These are phyloP conservation scores for Atherinosoma microstoma DNA, from an alignment of 2,797 vertebrate species.

Conservation along the genomic window DNA sequence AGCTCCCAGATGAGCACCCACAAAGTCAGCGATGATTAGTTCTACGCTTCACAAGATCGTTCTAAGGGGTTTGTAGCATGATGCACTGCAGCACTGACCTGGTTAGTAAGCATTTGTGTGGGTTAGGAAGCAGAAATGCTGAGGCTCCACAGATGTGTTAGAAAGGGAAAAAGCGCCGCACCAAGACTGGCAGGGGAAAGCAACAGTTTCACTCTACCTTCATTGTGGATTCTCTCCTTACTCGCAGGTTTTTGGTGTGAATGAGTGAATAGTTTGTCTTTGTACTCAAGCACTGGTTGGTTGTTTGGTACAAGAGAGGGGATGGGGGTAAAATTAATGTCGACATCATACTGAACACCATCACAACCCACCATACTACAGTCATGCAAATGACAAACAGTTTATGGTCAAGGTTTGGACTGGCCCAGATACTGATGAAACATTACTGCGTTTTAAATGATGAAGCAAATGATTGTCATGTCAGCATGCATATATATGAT, in stretches of 20 bases:
- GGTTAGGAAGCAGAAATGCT: constrained; percentile 48
- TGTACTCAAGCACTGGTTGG: constrained; percentile 94
- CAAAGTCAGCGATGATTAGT: constrained; percentile 71
- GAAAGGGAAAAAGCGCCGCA: constrained; percentile 17
- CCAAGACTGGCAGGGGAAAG: constrained; percentile 24
- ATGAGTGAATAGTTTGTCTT: constrained; percentile 96
- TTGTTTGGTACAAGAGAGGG: constrained; percentile 70
- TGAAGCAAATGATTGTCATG: constrained; percentile 31
- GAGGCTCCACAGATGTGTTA: constrained; percentile 38
- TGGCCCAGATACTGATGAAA: constrained; percentile 11
- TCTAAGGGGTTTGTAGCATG: constrained; percentile 49
- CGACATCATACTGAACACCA: constrained; percentile 59
- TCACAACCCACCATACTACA: constrained; percentile 20
- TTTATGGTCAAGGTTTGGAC: constrained; percentile 21
- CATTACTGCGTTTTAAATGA: constrained; percentile 24
- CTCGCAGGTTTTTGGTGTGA: constrained; percentile 91
- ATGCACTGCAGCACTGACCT: constrained; percentile 20
- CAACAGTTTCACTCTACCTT: constrained; percentile 89
- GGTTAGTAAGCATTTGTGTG: constrained; percentile 54
- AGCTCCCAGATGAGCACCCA: constrained; percentile 60
- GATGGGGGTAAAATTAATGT: constrained; percentile 67
- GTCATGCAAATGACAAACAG: constrained; percentile 42
- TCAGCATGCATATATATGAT: constrained; percentile 52
- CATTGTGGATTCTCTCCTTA: constrained; percentile 90
- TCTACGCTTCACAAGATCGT: constrained; percentile 45